Base-by-base conservation (phyloP, 2,113 vertebrate species). In the Oryzias curvinotus region DNA sequence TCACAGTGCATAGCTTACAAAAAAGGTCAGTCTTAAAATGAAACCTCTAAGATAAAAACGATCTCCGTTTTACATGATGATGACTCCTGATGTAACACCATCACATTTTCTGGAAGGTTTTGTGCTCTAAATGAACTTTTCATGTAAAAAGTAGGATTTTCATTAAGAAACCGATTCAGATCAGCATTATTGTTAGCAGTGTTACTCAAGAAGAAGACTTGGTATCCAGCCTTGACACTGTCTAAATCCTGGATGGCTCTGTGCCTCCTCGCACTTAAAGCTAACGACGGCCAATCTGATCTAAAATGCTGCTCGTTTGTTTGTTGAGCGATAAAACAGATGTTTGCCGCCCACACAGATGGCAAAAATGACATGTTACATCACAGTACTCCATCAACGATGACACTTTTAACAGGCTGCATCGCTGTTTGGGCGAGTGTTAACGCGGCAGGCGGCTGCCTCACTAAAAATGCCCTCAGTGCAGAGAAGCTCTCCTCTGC, bases 361-460 rank as follows among this genome's bases (percentile, higher is more conserved):
- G 68, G 44, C 19, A 45, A 46, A 47, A 65, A 56, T 57, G 4
- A 61, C 42, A 36, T 16, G 42, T 53, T 42, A 82, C 88, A 70
- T 81, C 73, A 89, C 85, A 77, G 48, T 84, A 91, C 84, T 88
- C 80, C 90, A 91, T 90, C 83, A 64, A 93, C 88, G 84, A 82
- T 49, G 60, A 79, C 75, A 93, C 92, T 94, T 94, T 93, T 3
- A 36, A 12, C 10, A 10, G 36, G 36, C 36, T 36, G 36, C 36
- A 10, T 2, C 3, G 36, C 36, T 36, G 36, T 36, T 36, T 3
- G 36, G 36, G 8, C 10, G 36, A 12, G 36, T 12, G 36, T 10
- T 36, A 36, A 13, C 10, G 36, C 36, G 12, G 36, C 36, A 36
- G 36, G 8, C 36, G 36, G 36, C 36, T 36, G 36, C 28, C 28